Base-by-base conservation (phyloP, 2,888 invertebrate species). In the Pammene fasciana region DNA sequence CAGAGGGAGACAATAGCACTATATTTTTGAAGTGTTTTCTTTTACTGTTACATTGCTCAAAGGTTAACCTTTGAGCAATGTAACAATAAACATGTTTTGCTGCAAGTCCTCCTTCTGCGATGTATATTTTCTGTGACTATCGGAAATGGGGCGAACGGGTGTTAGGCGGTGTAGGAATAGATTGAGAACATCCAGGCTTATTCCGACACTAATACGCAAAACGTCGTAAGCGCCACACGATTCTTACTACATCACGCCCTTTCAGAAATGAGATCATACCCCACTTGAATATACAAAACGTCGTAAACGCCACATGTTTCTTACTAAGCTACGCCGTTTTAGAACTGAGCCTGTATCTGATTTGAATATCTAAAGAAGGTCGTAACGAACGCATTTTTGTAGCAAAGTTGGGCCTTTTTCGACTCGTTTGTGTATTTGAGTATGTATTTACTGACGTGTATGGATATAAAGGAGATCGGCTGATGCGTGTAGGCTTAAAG, bases 131-230 rank as follows among this genome's bases (percentile, higher is more conserved):
- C 48, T 61, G 48, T 13, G 38, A 38, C 61, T n/a, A 10, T 48
- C 5, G 38, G 61, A 61, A 61, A 61, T 61, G 50, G 61, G 38
- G 50, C 61, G 61, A 48, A 61, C 61, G 60, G 60, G 60, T 61
- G 60, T 61, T 61, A 61, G 48, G 13, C 57, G 43, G 16, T 50
- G 50, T 61, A 61, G 48, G 61, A 61, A 61, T 61, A 61, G 61
- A 61, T 48, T 61, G 48, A 61, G 61, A 61, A 61, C 61, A 61
- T 38, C 61, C 61, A 13, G 38, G 61, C 50, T 61, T 61, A 61
- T 18, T 38, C 38, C 16, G 38, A 14, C 8, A 0, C 48, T 9
- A 10, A 6, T 4, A 36, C 5, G 13, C 48, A 14, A 38, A 61
- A 50, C 18, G 46, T 34, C 46, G 8, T 50, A 50, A 61, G 11